Evolutionary conservation across 2,888 invertebrate species (phyloP).

Genomic region (Melanargia galathea): DNA sequence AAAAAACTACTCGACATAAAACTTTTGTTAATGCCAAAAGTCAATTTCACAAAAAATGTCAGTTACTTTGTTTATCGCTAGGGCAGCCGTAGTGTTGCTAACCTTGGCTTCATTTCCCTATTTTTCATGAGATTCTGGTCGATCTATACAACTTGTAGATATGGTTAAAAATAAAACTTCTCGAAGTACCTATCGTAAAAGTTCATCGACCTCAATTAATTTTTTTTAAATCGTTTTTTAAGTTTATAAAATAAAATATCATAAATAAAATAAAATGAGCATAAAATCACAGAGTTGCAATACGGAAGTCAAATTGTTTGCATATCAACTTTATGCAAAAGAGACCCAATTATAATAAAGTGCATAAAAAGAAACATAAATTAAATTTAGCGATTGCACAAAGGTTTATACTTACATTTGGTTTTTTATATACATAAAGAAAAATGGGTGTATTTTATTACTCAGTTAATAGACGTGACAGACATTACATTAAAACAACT

Average conservation of each 20-base stretch:
- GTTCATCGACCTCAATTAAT: slow-evolving; percentile 12
- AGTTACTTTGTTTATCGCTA: no score
- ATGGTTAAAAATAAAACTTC: slow-evolving; percentile 7
- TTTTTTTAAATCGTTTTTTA: slow-evolving; percentile 5
- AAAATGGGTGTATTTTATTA: neutral
- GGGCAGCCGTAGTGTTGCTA: no score
- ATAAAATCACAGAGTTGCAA: slow-evolving; percentile 18
- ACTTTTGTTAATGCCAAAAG: no score
- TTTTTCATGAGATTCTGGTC: no score
- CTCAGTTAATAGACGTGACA: neutral
- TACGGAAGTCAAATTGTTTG: slow-evolving; percentile 26
- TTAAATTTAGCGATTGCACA: neutral
- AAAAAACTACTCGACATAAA: no score
- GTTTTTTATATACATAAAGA: neutral
- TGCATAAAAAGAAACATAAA: neutral
- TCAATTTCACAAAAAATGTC: no score
- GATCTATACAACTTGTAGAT: neutral
- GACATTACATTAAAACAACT: neutral
- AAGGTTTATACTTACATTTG: neutral
- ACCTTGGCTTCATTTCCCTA: no score
- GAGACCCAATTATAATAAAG: slow-evolving; percentile 1
- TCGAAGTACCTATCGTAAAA: neutral
- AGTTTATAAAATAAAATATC: neutral
- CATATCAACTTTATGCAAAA: neutral
- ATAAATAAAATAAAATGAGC: neutral